Evolutionary conservation across 64 coral and sea anemone species (phyloP).

Genomic region (Acropora yongei): DNA sequence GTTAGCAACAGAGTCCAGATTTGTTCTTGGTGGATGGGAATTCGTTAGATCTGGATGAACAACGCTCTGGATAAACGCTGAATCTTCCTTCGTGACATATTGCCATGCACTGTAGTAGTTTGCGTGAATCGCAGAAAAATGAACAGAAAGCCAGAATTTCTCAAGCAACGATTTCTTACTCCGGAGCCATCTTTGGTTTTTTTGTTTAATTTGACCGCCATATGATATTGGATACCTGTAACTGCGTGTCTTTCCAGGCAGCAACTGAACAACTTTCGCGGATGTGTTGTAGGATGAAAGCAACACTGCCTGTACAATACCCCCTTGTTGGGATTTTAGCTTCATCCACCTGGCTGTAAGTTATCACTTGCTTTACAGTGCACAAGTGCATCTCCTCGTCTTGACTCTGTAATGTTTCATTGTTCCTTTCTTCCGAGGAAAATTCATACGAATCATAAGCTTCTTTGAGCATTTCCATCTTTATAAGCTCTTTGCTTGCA

Average conservation of each 20-base stretch:
- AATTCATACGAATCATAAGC: constrained; percentile 2
- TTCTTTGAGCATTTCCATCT: neutral
- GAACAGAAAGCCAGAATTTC: constrained; percentile 1
- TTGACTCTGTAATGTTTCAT: neutral
- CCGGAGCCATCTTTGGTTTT: neutral
- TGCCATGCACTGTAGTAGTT: constrained; percentile 2
- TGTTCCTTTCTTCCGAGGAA: neutral
- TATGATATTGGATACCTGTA: neutral
- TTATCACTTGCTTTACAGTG: neutral
- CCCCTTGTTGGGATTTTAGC: neutral
- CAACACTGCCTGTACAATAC: neutral
- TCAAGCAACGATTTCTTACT: constrained; percentile 4
- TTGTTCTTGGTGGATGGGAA: constrained; percentile 44
- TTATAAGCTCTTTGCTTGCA: neutral
- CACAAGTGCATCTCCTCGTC: neutral
- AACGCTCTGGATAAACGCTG: neutral
- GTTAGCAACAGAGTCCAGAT: constrained; percentile 45
- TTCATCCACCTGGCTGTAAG: neutral
- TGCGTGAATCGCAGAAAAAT: constrained; percentile 54
- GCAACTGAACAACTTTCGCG: neutral
- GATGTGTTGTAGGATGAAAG: neutral
- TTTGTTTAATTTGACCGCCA: neutral
- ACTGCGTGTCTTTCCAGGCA: neutral
- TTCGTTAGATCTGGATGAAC: constrained; percentile 65
- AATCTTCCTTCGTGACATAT: constrained; percentile 54